These are phyloP conservation scores for Hiodon alosoides DNA, from an alignment of 2,113 vertebrate species.

Conservation along the genomic window DNA sequence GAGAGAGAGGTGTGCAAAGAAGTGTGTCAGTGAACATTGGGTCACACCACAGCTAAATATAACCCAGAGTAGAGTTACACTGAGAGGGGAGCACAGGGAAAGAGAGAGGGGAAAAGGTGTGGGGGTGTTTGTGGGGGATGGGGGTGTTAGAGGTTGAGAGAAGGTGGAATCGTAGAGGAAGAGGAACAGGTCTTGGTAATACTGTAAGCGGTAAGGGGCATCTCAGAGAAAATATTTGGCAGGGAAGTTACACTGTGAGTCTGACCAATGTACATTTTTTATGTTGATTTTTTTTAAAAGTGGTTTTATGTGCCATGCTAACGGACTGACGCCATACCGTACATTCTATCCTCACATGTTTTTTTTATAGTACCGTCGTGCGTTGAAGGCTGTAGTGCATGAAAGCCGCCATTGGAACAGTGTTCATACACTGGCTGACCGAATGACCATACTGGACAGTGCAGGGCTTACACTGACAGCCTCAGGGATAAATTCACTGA, in stretches of 20 bases:
- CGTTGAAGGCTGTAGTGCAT: neutral
- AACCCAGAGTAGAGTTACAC: conserved; percentile 64
- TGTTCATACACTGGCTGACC: conserved; percentile 28
- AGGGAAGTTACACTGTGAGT: no score
- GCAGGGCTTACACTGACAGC: conserved; percentile 14
- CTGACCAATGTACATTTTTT: no score
- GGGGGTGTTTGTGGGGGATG: conserved; percentile 8
- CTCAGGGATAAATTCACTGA: conserved; percentile 34
- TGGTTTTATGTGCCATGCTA: neutral
- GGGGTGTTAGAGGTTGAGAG: conserved; percentile 37
- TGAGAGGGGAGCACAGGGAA: conserved; percentile 37
- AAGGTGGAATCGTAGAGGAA: conserved; percentile 11
- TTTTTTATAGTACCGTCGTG: neutral
- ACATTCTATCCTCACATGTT: no score
- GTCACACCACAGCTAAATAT: conserved; percentile 64
- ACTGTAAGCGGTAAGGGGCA: neutral
- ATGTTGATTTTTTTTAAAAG: no score
- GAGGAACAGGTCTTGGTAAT: neutral
- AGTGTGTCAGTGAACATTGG: conserved; percentile 61
- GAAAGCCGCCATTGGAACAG: neutral
- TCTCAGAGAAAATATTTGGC: no score
- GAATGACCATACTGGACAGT: neutral
- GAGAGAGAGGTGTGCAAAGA: conserved; percentile 46
- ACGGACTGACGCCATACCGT: neutral
- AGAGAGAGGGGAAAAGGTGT: neutral